Evolutionary conservation across 2,113 vertebrate genomes (phyloP).

Genomic region (Eudyptes chrysolophus): DNA sequence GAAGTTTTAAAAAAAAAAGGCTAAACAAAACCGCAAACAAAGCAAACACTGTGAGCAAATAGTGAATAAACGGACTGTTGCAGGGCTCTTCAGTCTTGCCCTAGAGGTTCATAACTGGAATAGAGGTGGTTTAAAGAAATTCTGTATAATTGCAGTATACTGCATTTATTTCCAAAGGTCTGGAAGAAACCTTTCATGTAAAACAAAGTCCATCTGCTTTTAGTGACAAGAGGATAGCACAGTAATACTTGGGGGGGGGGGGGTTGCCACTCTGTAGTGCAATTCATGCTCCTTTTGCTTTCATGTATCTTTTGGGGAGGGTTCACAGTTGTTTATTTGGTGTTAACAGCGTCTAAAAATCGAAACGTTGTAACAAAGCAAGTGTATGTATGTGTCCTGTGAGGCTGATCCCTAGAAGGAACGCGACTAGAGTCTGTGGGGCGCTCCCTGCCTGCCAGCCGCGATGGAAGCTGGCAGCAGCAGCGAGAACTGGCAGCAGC

Average conservation of each 20-base stretch:
- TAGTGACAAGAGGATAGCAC: not conserved
- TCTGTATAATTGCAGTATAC: too few species aligned
- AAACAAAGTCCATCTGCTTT: not conserved
- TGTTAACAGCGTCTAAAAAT: not conserved
- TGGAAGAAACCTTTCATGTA: not conserved
- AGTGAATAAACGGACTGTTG: not conserved
- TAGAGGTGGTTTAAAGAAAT: not conserved
- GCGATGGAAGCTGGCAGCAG: not conserved
- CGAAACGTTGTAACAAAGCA: too few species aligned
- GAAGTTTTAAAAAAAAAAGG: not conserved
- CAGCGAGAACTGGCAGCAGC: not conserved
- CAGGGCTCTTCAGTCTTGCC: not conserved
- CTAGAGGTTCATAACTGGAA: not conserved
- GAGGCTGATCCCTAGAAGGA: too few species aligned
- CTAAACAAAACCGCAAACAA: not conserved
- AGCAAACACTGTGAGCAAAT: not conserved
- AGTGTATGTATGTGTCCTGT: not conserved
- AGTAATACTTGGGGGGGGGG: not conserved
- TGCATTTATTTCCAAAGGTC: not conserved
- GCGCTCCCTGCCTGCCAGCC: not conserved
- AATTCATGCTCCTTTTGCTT: not conserved
- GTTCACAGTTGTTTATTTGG: not conserved
- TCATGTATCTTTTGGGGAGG: fast-evolving
- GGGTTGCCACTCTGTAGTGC: too few species aligned
- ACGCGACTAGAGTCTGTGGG: too few species aligned